These are phyloP conservation scores for Arctia plantaginis DNA, from an alignment of 2,888 invertebrate genomes.

Conservation along the genomic window DNA sequence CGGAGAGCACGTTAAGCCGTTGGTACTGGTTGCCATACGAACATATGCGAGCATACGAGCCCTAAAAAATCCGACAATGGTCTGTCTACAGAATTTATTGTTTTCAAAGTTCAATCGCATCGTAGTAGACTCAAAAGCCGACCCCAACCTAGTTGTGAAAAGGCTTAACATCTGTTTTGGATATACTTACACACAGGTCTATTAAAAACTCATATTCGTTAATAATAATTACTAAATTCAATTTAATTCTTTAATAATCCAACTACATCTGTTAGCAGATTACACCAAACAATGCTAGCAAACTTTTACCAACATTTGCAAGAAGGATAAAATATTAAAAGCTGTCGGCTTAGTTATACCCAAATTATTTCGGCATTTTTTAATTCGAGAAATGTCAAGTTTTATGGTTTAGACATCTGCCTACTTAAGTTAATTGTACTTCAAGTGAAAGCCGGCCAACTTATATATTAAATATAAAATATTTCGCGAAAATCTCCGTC, in stretches of 20 bases:
- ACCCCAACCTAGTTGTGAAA: too few relatives aligned
- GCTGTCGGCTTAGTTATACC: slow-evolving; percentile 19
- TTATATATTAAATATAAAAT: slow-evolving; percentile 31
- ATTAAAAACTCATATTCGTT: background rate
- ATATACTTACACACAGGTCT: background rate
- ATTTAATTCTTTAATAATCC: background rate
- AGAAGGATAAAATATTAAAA: slow-evolving; percentile 14
- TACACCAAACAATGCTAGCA: slow-evolving; percentile 6
- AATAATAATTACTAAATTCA: background rate
- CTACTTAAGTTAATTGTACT: slow-evolving; percentile 29
- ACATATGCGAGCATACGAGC: too few relatives aligned
- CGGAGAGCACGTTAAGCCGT: too few relatives aligned
- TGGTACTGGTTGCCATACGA: too few relatives aligned
- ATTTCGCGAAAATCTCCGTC: slow-evolving; percentile 5
- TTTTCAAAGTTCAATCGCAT: too few relatives aligned
- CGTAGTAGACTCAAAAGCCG: too few relatives aligned
- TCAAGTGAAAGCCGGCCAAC: slow-evolving; percentile 20
- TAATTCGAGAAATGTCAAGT: slow-evolving; percentile 17
- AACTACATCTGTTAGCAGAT: background rate
- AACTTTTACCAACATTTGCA: background rate
- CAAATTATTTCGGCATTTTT: slow-evolving; percentile 23
- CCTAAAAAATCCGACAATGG: too few relatives aligned
- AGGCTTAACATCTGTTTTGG: background rate
- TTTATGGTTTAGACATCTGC: slow-evolving; percentile 27
- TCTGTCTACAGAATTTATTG: too few relatives aligned